Conservation (phyloP, 2,113 vertebrate genomes). For the Anser cygnoides region DNA sequence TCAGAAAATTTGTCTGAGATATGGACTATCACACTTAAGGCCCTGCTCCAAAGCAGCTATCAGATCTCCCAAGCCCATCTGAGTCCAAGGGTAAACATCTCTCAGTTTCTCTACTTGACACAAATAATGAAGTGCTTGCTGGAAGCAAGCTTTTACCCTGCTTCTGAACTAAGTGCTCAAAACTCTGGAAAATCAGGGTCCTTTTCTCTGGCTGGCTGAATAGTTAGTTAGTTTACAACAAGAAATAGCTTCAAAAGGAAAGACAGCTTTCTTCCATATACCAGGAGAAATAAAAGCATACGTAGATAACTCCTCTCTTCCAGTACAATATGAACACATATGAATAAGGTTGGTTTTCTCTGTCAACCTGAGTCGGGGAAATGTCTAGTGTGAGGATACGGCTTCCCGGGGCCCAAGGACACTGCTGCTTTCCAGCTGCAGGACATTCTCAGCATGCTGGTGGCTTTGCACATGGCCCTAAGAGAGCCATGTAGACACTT, state of each 20-base stretch:
- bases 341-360: not conserved
- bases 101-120: not conserved
- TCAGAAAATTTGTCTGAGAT: not conserved
- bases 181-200: not conserved
- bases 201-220: not conserved
- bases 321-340: not conserved
- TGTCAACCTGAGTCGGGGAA: not conserved
- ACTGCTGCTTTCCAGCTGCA: not conserved
- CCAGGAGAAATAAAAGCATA: not conserved
- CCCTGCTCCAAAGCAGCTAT: not conserved
- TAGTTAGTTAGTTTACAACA: not conserved
- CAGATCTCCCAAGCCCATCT: not conserved
- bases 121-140: not conserved
- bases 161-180: not conserved
- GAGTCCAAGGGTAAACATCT: not conserved
- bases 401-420: not conserved
- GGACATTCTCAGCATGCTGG: not conserved
- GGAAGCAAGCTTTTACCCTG: not conserved
- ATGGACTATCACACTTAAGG: not conserved
- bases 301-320: not conserved
- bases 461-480: not conserved
- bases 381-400: not conserved
- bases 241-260: not conserved
- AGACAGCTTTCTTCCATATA: not conserved
- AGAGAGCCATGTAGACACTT: not conserved